Percentiles rank a stretch among this genome's conserved stretches.
These are phyloP conservation scores for Ylistrum balloti DNA, from an alignment of 1,140 invertebrate species.

Conservation along the genomic window DNA sequence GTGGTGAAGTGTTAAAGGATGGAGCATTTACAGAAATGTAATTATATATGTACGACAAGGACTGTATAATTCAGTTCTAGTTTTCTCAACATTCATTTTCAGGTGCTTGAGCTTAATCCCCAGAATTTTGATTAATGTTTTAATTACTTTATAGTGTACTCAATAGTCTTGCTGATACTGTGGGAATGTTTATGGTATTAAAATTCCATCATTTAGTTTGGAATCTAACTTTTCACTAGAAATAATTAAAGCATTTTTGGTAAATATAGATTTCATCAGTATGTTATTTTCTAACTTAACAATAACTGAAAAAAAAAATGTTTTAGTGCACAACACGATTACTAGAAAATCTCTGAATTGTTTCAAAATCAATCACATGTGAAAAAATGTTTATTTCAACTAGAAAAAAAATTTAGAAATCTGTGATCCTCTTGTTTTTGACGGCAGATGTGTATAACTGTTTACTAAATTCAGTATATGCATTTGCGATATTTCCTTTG, in stretches of 20 bases:
- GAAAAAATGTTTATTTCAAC: no score
- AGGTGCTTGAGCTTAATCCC: background rate
- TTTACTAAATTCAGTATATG: background rate
- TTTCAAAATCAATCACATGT: no score
- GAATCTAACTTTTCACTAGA: background rate
- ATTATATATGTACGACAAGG: background rate
- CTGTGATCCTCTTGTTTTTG: no score
- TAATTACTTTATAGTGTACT: background rate
- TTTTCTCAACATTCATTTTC: background rate
- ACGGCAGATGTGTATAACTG: background rate
- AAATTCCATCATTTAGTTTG: background rate
- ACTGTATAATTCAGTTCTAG: background rate
- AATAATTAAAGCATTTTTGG: no score
- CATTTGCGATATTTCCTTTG: background rate
- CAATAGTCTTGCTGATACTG: background rate
- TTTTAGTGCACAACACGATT: no score
- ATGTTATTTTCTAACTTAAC: no score
- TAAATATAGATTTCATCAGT: no score
- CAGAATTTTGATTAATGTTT: constrained; percentile 36
- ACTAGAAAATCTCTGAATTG: no score
- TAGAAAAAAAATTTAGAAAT: no score
- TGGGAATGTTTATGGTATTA: background rate
- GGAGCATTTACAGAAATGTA: background rate
- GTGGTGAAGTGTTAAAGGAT: background rate
- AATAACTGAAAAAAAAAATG: no score